Conservation (phyloP, 2,113 vertebrate genomes). For the Cathartes aura region DNA sequence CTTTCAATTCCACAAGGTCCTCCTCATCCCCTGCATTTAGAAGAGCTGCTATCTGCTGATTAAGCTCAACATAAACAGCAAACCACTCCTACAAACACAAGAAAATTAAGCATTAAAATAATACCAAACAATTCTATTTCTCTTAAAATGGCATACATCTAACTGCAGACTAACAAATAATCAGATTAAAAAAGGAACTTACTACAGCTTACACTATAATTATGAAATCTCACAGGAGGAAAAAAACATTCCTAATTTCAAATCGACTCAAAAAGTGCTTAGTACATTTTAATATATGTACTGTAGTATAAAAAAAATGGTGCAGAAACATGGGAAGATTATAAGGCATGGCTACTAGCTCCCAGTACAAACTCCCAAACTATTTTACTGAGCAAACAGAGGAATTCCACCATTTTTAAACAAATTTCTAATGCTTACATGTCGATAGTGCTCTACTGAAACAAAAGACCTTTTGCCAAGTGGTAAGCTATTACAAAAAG, state of each 20-base stretch:
- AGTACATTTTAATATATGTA: not conserved
- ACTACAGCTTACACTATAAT: not conserved
- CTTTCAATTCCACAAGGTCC: conserved; percentile 91
- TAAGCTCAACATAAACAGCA: conserved; percentile 97
- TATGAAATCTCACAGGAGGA: not conserved
- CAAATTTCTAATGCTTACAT: not conserved
- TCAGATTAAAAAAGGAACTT: not conserved
- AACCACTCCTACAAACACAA: conserved; percentile 91
- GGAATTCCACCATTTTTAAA: not conserved
- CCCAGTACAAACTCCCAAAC: not conserved
- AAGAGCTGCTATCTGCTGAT: conserved; percentile 96
- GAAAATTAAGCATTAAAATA: not conserved
- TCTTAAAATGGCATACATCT: not conserved
- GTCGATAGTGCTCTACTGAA: not conserved
- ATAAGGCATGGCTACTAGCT: not conserved
- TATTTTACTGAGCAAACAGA: not conserved
- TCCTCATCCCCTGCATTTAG: conserved; percentile 94
- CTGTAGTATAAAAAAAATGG: not conserved
- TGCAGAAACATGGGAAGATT: not conserved
- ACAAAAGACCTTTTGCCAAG: not conserved
- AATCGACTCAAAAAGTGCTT: not conserved
- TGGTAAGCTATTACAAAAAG: not conserved
- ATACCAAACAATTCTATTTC: not conserved
- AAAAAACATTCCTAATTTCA: not conserved
- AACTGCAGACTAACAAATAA: not conserved